phyloP scores from a whole-genome alignment of 2,888 invertebrate species.

The Tridacna gigas region DNA sequence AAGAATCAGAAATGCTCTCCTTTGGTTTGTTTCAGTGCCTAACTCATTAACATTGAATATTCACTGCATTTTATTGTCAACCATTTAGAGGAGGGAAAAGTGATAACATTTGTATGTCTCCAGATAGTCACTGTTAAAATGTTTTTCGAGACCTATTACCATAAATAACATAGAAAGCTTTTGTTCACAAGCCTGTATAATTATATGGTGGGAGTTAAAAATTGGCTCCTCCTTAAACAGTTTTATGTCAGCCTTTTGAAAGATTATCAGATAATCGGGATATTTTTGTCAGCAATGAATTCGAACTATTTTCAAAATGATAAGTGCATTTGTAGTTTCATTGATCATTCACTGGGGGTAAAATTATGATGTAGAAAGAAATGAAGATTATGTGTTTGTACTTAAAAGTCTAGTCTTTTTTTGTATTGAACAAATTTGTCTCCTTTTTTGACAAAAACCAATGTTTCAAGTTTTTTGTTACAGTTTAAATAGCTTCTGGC shows the following conservation, averaged over 20 bases:
- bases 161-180: slow-evolving; percentile 18
- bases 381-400: slow-evolving; percentile 26
- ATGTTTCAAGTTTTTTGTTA: neutral
- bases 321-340: slow-evolving; percentile 13
- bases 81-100: neutral
- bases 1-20: too few species aligned
- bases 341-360: slow-evolving; percentile 9
- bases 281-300: slow-evolving; percentile 10
- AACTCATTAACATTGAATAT: too few species aligned
- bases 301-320: slow-evolving; percentile 20
- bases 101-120: slow-evolving; percentile 3
- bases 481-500: neutral
- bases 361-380: slow-evolving; percentile 23
- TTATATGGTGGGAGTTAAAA: slow-evolving; percentile 14
- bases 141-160: slow-evolving; percentile 14
- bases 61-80: too few species aligned
- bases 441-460: neutral
- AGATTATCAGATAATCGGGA: slow-evolving; percentile 19
- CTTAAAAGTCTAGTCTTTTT: neutral
- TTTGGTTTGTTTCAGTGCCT: too few species aligned
- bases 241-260: slow-evolving; percentile 25
- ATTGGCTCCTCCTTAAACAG: slow-evolving; percentile 1
- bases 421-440: neutral
- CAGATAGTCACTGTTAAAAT: slow-evolving; percentile 11
- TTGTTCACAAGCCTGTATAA: slow-evolving; percentile 19